Evolutionary conservation across 2,113 vertebrate genomes (phyloP), one percentile per base, ranked within the genome.

Genomic region (Trichechus manatus): DNA sequence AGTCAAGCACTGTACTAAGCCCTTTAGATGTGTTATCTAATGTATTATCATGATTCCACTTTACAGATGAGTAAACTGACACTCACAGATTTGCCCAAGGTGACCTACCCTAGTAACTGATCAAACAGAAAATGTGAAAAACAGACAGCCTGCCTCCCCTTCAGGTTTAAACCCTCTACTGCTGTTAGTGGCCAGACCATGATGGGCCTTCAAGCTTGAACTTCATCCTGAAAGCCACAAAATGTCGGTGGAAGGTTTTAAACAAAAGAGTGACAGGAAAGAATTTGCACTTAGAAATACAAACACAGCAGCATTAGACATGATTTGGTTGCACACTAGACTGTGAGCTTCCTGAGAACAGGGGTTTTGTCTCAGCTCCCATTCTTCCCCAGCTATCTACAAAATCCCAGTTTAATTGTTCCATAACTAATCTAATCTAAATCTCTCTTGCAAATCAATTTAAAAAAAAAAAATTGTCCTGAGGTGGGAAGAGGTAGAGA

Each of bases 321-420:
- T 56, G 25, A 25, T 36, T 23, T 75, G 47, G 61, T 64, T 27
- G 44, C 56, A 93, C n/a, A 0, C 4, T 17, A 92, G n/a, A 53
- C 56, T 39, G 42, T 11, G 50, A 82, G 42, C 39, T 29, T 87
- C 81, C 70, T 68, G 0, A 2, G 66, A 90, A 66, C 47, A 29
- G 17, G 47, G 42, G 27, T 53, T 82, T 78, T 68, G 22, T 29
- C 64, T 75, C 31, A 23, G 39, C 6, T 90, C 27, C 27, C 25
- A 56, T 39, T 22, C 27, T 50, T 56, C 36, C 70, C n/a, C 22
- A 36, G 61, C 72, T 87, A 33, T 78, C 75, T 82, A 59, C 22
- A 94, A 84, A 93, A 90, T 77, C 74, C 15, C 25, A 89, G 75
- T 50, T 87, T 78, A 91, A 47, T 42, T 36, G 19, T 79, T 50